phyloP scores from a whole-genome alignment of 2,797 vertebrate species.

The Molossus alvarezi region DNA sequence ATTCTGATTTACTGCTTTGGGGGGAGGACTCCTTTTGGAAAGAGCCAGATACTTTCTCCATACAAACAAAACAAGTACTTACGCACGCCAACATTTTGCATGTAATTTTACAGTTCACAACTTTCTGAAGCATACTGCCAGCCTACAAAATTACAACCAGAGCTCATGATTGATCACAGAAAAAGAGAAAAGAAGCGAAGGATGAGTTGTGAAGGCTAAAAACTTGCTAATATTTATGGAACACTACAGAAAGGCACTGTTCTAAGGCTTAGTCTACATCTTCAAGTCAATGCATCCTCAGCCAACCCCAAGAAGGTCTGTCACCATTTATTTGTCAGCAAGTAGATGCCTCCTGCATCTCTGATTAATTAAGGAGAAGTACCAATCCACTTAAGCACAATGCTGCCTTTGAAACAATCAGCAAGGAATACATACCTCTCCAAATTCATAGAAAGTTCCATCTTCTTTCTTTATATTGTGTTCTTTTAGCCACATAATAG shows the following conservation, averaged over 20 bases:
- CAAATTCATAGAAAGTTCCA: slow-evolving; percentile 96
- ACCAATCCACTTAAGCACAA: neutral
- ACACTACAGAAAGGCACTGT: accelerated
- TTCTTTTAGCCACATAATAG: slow-evolving; percentile 96
- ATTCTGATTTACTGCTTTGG: neutral
- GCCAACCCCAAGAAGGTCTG: neutral
- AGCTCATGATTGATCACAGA: neutral
- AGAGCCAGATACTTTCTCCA: neutral
- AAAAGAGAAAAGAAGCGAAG: neutral
- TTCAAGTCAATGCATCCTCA: neutral
- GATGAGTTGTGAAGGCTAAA: neutral
- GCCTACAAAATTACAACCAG: neutral
- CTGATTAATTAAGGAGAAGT: neutral
- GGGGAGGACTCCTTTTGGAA: neutral
- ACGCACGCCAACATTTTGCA: neutral
- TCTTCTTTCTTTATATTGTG: slow-evolving; percentile 97
- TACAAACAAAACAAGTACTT: neutral
- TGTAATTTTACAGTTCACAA: neutral
- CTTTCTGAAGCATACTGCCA: neutral
- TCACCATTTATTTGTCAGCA: neutral
- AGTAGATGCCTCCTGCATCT: neutral
- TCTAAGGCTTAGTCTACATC: neutral
- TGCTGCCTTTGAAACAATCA: neutral
- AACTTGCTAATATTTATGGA: neutral
- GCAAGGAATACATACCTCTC: slow-evolving; percentile 91